phyloP scores from a whole-genome alignment of 2,888 invertebrate species.

The Calliphora vomitoria region DNA sequence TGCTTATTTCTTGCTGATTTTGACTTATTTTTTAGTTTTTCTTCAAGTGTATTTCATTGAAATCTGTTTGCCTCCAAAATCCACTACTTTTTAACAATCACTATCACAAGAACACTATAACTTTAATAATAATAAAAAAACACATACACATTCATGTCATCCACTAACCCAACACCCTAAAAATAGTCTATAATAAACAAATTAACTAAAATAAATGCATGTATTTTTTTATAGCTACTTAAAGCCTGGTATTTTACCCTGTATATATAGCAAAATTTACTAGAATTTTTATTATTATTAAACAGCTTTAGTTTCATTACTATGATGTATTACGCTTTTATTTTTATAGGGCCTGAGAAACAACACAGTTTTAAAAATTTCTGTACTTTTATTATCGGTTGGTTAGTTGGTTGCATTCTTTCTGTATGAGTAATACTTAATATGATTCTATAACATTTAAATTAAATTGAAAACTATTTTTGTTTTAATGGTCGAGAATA shows the following conservation, averaged over 20 bases:
- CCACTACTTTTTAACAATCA: background rate
- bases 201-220: slow-evolving; percentile 20
- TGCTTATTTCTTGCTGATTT: no score
- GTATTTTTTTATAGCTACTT: background rate
- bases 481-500: background rate
- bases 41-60: slow-evolving; percentile 40
- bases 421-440: background rate
- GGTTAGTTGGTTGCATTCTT: no score
- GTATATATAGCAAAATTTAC: background rate
- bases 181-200: slow-evolving; percentile 24
- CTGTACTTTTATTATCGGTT: no score
- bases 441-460: slow-evolving; percentile 3
- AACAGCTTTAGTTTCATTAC: background rate
- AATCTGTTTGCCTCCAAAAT: background rate
- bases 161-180: background rate
- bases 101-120: slow-evolving; percentile 20
- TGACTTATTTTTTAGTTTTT: background rate
- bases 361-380: background rate
- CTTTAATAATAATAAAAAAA: background rate
- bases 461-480: slow-evolving; percentile 15
- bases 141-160: slow-evolving; percentile 21
- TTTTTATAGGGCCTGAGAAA: background rate
- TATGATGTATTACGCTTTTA: background rate
- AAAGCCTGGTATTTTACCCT: background rate
- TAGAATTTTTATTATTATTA: slow-evolving; percentile 11